Conservation (phyloP, 2,888 invertebrate genomes). For the Trachelus stipa region DNA sequence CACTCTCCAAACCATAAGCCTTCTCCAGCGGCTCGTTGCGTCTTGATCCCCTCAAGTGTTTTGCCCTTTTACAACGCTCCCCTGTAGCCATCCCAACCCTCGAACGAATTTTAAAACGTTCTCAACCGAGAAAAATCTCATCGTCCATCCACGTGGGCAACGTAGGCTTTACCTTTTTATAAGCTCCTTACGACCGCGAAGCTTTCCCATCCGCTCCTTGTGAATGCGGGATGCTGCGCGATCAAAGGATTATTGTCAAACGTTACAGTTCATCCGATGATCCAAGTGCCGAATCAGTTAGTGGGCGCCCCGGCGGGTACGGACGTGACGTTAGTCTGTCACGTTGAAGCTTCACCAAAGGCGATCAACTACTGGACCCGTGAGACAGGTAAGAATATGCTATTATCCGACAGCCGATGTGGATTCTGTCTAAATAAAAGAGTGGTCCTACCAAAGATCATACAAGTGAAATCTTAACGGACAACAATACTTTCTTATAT, state of each 20-base stretch:
- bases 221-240: neutral
- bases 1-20: no score
- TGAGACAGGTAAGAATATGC: conserved; percentile 78
- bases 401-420: no score
- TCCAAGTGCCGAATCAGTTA: conserved; percentile 93
- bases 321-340: conserved; percentile 86
- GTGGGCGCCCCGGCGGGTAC: conserved; percentile 89
- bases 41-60: no score
- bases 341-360: conserved; percentile 92
- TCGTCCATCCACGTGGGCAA: no score
- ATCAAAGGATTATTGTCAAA: conserved; percentile 18
- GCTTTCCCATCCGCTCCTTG: conserved; percentile 7
- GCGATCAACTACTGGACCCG: conserved; percentile 96
- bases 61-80: no score
- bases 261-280: conserved; percentile 87
- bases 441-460: neutral
- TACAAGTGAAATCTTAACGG: neutral
- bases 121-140: no score
- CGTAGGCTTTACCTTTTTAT: no score
- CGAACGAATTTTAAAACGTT: no score
- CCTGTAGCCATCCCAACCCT: no score
- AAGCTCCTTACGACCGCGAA: neutral
- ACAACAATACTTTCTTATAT: conserved; percentile 9
- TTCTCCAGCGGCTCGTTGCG: no score
- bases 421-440: no score